These are phyloP conservation scores for Caenorhabditis parvicauda DNA, from an alignment of 2,888 invertebrate species.

Conservation along the genomic window DNA sequence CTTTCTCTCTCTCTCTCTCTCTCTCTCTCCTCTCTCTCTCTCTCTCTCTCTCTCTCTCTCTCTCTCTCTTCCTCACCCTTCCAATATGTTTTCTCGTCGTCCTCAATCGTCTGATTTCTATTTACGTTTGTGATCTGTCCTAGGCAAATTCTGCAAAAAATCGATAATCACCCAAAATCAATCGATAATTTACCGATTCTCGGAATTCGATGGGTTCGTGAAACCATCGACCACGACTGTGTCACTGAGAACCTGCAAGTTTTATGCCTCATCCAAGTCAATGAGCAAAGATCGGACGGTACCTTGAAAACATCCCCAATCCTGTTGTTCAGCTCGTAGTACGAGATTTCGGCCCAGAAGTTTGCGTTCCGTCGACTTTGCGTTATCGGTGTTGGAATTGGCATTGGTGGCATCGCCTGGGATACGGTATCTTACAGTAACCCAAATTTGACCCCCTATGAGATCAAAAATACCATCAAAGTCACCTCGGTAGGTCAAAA, in stretches of 20 bases:
- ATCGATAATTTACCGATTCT: constrained; percentile 60
- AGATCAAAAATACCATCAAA: too few species aligned
- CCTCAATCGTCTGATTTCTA: constrained; percentile 97
- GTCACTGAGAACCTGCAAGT: constrained; percentile 62
- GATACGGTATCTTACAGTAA: too few species aligned
- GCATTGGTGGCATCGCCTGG: constrained; percentile 7
- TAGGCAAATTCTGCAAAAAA: constrained; percentile 83
- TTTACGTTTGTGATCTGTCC: constrained; percentile 97
- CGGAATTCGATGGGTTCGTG: constrained; percentile 94
- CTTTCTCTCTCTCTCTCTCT: background rate
- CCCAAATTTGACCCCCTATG: too few species aligned
- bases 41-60: background rate
- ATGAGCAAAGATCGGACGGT: background rate
- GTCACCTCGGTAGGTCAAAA: too few species aligned
- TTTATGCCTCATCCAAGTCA: background rate
- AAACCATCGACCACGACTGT: constrained; percentile 92
- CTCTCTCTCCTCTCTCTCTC: constrained; percentile 1
- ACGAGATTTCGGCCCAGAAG: constrained; percentile 98
- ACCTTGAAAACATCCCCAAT: constrained; percentile 86
- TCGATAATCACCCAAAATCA: background rate
- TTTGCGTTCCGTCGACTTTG: too few species aligned
- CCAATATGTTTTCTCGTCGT: constrained; percentile 96
- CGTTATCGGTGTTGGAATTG: constrained; percentile 61
- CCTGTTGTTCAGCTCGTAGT: constrained; percentile 94
- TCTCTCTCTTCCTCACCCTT: constrained; percentile 68